Evolutionary conservation across 2,888 invertebrate species (phyloP), one percentile per base, ranked within the genome.

Genomic region (Muschampia plurimacula): DNA sequence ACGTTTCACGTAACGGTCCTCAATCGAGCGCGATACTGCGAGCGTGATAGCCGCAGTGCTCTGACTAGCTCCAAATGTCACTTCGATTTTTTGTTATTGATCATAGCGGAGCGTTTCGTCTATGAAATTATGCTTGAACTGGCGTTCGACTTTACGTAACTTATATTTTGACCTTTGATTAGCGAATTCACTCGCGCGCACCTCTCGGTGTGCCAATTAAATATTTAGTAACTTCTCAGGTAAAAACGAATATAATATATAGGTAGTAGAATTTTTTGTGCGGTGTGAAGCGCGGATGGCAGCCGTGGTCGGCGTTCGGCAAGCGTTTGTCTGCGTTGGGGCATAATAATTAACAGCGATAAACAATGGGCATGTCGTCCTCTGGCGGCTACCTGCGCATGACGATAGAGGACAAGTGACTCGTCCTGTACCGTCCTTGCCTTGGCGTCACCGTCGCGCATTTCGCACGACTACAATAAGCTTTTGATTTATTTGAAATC

Each of bases 1-100:
- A 87, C 90, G 91, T 93, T 93, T 93, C 92, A 93, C 92, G 93
- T 93, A 94, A 94, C 94, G 94, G 93, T 94, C 91, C 71, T 91
- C 92, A 93, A 94, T 93, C 92, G 93, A 93, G 94, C 93, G 93
- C 92, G 89, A 89, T 93, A 90, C 91, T 89, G 92, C 88, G 86
- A 89, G 85, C 87, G 85, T 82, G 88, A 88, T 89, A 89, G 90
- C 88, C 87, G 90, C 86, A 85, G 84, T 86, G 82, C 81, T 84
- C 84, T 86, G 84, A 22, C 22, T 22, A 22, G 85, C 84, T 85
- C 84, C 82, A 84, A 85, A 74, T 82, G 82, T 82, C 83, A 86
- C 86, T 87, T 75, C 67, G 75, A 76, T 75, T 74, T 71, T 74
- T 72, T 72, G 71, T 57, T 74, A 67, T 65, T 66, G 72, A 66